Base-by-base conservation (phyloP, 64 coral and sea anemone genomes). In the Dendronephthya gigantea region DNA sequence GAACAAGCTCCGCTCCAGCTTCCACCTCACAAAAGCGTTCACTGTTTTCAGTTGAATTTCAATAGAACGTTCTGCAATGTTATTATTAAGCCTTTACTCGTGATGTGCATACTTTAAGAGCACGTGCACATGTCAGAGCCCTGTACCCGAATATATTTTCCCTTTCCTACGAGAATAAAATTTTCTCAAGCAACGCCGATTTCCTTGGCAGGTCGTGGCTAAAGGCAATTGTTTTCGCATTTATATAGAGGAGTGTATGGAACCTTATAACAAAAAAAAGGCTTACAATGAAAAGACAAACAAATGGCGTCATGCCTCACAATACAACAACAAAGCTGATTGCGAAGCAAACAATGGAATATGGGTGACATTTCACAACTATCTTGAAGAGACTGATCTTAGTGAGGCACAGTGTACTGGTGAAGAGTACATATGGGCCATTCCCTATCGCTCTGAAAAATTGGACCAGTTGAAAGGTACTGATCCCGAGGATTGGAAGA, bases 351-450 rank as follows among this genome's bases (percentile, higher is more conserved):
- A 93, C 39, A 37, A 85, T 49, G 94, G 94, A 37, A 91, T 40
- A 27, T 97, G 94, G 94, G 89, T 89, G 39, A 82, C 52, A 4
- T 97, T 97, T 58, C 90, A 85, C 25, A 97, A 97, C 51, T 93
- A 76, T 16, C 83, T 93, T 31, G 91, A 97, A 56, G 82, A 82
- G 0, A 59, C 74, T 4, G 19, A 56, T 16, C 23, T 0, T 10
- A 76, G 40, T 11, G 86, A 49, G 30, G 40, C 88, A 32, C 1
- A 74, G 2, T 85, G 50, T 30, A 66, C 5, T 32, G 94, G 94
- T 1, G 37, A 35, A 4, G 48, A 50, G 9, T 90, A 66, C 33
- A 30, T 91, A 43, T 97, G 92, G 92, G 94, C 83, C 31, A 90
- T 88, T 58, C 89, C 91, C 74, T 88, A 89, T 79, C 39, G 86